Evolutionary conservation across 2,888 invertebrate genomes (phyloP).

Genomic region (Drosophila formosana): DNA sequence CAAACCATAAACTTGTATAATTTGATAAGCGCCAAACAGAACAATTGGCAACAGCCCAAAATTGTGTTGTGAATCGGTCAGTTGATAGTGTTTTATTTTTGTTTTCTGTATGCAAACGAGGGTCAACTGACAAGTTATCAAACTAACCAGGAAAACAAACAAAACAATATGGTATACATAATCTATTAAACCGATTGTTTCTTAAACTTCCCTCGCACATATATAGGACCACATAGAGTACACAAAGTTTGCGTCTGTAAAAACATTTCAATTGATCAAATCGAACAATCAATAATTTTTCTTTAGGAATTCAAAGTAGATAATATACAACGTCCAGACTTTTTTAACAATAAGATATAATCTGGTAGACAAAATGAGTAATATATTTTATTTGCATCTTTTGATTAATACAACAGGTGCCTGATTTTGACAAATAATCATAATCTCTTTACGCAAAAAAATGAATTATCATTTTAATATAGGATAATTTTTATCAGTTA

Average conservation of each 20-base stretch:
- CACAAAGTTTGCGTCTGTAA: slow-evolving; percentile 1
- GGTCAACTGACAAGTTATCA: background rate
- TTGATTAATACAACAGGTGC: slow-evolving; percentile 24
- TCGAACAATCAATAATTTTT: background rate
- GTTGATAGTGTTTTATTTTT: slow-evolving; percentile 14
- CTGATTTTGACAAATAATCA: slow-evolving; percentile 20
- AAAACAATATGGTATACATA: background rate
- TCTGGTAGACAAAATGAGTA: slow-evolving; percentile 6
- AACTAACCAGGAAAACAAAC: background rate
- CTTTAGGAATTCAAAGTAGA: background rate
- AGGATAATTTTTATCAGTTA: slow-evolving; percentile 6
- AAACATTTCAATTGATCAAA: slow-evolving; percentile 8
- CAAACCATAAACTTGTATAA: slow-evolving; percentile 58
- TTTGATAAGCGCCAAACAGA: slow-evolving; percentile 43
- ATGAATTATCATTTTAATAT: background rate
- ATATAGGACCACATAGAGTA: background rate
- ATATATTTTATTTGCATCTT: slow-evolving; percentile 2
- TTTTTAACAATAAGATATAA: slow-evolving; percentile 1
- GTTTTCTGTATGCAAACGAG: background rate
- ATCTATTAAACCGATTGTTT: background rate
- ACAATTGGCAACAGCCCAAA: slow-evolving; percentile 67
- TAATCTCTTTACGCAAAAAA: slow-evolving; percentile 18
- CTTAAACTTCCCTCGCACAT: background rate
- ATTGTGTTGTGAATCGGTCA: slow-evolving; percentile 31
- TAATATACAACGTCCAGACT: background rate